Percentiles rank a stretch among this genome's conserved stretches.
These are phyloP conservation scores for Stenurella melanura DNA, from an alignment of 2,888 invertebrate species.

Conservation along the genomic window DNA sequence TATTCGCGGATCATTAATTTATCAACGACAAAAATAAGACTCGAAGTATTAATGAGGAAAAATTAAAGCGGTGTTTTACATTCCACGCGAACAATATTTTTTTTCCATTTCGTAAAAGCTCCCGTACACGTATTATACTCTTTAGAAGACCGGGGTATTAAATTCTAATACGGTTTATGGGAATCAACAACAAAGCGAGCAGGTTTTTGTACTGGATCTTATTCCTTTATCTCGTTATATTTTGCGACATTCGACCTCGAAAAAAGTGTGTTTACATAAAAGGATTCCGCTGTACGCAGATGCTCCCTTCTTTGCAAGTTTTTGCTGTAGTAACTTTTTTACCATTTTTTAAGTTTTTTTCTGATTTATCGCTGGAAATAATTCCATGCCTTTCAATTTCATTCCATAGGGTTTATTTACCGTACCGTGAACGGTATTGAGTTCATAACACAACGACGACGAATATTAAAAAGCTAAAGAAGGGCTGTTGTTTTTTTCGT, in stretches of 20 bases:
- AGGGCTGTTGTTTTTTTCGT: too few species aligned
- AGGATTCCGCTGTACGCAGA: constrained; percentile 25
- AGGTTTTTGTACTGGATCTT: constrained; percentile 5
- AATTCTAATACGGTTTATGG: constrained; percentile 26
- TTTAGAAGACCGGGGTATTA: constrained; percentile 17
- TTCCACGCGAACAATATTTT: not conserved
- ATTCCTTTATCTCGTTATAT: constrained; percentile 31
- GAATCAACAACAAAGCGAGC: constrained; percentile 23
- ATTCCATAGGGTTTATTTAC: not conserved
- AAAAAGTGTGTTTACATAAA: constrained; percentile 29
- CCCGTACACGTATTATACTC: constrained; percentile 5
- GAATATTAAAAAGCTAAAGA: not conserved
- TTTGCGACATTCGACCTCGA: constrained; percentile 26
- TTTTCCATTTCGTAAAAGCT: constrained; percentile 8
- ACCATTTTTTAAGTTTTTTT: constrained; percentile 9
- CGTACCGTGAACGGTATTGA: not conserved
- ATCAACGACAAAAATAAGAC: not conserved
- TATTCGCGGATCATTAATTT: not conserved
- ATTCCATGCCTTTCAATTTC: not conserved
- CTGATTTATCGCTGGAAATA: constrained; percentile 19
- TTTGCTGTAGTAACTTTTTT: constrained; percentile 12
- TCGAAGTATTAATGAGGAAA: not conserved
- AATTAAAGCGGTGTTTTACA: not conserved
- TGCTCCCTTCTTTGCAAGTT: constrained; percentile 28
- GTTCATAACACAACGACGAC: not conserved